Evolutionary conservation across 2,888 invertebrate species (phyloP).

Genomic region (Dermolepida albohirtum): DNA sequence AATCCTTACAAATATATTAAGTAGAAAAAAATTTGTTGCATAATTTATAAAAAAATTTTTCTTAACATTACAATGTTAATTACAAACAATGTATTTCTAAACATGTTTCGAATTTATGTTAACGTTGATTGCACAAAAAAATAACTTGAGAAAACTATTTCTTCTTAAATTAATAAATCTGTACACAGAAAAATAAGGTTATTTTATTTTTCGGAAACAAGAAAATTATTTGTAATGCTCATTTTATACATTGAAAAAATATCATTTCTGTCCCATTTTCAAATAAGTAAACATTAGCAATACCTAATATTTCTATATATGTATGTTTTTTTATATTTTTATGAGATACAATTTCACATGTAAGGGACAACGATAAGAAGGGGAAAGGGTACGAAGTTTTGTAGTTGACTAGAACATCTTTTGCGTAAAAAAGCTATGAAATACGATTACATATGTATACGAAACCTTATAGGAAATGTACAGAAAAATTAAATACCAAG

Average conservation of each 20-base stretch:
- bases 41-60: slow-evolving; percentile 32
- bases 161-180: slow-evolving; percentile 30
- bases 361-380: slow-evolving; percentile 25
- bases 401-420: slow-evolving; percentile 35
- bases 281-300: slow-evolving; percentile 1
- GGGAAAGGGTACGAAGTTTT: slow-evolving; percentile 20
- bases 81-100: slow-evolving; percentile 26
- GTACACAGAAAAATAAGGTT: slow-evolving; percentile 37
- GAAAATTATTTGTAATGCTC: no score
- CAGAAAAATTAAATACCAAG: slow-evolving; percentile 36
- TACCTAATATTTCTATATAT: not conserved
- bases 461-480: slow-evolving; percentile 36
- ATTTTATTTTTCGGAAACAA: not conserved
- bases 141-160: slow-evolving; percentile 12
- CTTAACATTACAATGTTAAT: slow-evolving; percentile 37
- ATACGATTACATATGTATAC: slow-evolving; percentile 16
- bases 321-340: not conserved
- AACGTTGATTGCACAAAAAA: slow-evolving; percentile 34
- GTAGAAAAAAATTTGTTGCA: slow-evolving; percentile 32
- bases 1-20: slow-evolving; percentile 35
- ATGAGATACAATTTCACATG: not conserved
- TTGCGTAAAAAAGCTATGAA: slow-evolving; percentile 20
- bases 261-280: slow-evolving; percentile 18
- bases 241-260: slow-evolving; percentile 15
- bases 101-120: slow-evolving; percentile 14